Evolutionary conservation across 2,888 invertebrate species (phyloP), one percentile per base, ranked within the genome.

Genomic region (Sarcophaga rosellei): DNA sequence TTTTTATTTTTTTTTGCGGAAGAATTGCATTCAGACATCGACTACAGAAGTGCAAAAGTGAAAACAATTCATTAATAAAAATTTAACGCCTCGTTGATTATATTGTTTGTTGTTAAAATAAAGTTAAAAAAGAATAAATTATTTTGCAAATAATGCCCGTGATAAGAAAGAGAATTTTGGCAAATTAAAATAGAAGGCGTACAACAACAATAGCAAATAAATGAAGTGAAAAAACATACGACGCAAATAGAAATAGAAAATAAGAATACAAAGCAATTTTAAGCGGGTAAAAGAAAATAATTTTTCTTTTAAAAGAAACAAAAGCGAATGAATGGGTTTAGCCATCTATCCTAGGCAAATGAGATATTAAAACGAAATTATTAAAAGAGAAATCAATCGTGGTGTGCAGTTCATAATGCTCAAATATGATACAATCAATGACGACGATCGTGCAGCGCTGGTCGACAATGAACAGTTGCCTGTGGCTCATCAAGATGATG

Each of bases 81-180:
- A 81, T 86, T 86, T 78, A 84, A 84, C 63, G 86, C 86, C 62
- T 75, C 75, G 84, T 86, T 77, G 74, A 65, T 68, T 59, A 45
- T 75, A 77, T 53, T 53, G 53, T 53, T 12, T 53, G 35, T 17
- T 53, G 17, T 15, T 53, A 53, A 53, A 73, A 72, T 44, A 1
- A 84, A 65, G 17, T 15, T n/a, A 82, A 82, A 80, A 59, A 15
- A 66, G 35, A 6, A 75, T 59, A 63, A 82, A 76, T 80, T 80
- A 35, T 25, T 79, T 21, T 12, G 47, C 11, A 63, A 59, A 72
- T 20, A 15, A 47, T 47, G 47, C 1, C 4, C 12, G 65, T 23
- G 81, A 84, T 86, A 84, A 86, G 81, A 65, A 59, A 68, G 21
- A 20, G 68, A 77, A 53, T 61, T 75, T 21, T 35, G 35, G 35